Conservation (phyloP, 2,888 invertebrate species). For the Rosalia funebris region DNA sequence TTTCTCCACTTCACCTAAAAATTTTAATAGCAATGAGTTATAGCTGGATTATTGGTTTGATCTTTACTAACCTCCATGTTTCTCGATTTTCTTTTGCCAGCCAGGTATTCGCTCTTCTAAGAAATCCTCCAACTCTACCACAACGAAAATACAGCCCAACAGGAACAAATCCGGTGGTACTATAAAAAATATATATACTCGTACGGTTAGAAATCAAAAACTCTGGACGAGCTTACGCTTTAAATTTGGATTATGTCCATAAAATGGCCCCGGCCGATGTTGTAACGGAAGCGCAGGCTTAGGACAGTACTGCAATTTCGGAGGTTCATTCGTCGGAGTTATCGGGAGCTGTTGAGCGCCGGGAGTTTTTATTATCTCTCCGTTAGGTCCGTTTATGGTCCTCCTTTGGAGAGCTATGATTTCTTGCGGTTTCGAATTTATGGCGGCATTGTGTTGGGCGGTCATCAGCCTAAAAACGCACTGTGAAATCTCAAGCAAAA, state of each 20-base stretch:
- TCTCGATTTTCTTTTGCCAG: constrained; percentile 61
- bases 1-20: constrained; percentile 82
- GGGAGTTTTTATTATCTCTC: constrained; percentile 62
- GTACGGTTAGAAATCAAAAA: no score
- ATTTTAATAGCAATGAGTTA: constrained; percentile 5
- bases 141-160: constrained; percentile 90
- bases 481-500: no score
- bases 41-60: not conserved
- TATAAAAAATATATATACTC: no score
- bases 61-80: constrained; percentile 56
- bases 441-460: constrained; percentile 78
- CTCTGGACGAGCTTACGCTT: constrained; percentile 69
- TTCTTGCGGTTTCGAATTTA: constrained; percentile 67
- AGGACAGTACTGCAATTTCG: constrained; percentile 63
- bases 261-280: constrained; percentile 75
- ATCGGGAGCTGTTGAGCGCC: constrained; percentile 63
- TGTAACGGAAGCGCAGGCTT: constrained; percentile 65
- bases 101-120: constrained; percentile 57
- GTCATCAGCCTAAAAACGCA: constrained; percentile 77
- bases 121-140: constrained; percentile 60
- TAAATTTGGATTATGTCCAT: constrained; percentile 92
- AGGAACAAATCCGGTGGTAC: constrained; percentile 89
- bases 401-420: constrained; percentile 67
- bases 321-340: constrained; percentile 58
- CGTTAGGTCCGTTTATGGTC: constrained; percentile 62